These are phyloP conservation scores for Hylaeus volcanicus DNA, from an alignment of 1,140 invertebrate species.

Conservation along the genomic window DNA sequence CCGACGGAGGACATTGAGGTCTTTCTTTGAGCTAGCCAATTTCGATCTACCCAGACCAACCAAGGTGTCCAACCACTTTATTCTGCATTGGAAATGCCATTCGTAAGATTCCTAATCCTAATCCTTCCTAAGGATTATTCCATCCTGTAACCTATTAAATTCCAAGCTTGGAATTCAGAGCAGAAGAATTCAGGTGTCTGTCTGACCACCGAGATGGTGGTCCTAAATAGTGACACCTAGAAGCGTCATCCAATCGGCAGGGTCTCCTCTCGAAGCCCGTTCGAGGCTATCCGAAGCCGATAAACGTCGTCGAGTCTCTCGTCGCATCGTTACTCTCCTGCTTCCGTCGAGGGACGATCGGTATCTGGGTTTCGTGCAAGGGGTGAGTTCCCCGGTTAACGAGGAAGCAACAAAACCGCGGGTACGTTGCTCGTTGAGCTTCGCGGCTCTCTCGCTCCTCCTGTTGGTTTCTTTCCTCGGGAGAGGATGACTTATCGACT, in stretches of 20 bases:
- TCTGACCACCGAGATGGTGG: background rate
- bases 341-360: constrained; percentile 34
- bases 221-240: background rate
- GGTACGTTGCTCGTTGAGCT: constrained; percentile 41
- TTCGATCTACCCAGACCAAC: no score
- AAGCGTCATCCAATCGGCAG: background rate
- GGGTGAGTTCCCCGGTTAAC: constrained; percentile 36
- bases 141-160: no score
- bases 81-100: no score
- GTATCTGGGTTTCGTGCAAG: constrained; percentile 34
- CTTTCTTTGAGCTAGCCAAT: no score
- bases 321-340: constrained; percentile 20
- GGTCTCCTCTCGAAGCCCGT: background rate
- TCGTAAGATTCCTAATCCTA: no score
- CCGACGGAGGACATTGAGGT: no score
- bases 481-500: constrained; percentile 59
- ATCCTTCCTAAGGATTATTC: no score
- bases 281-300: background rate
- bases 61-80: no score
- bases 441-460: constrained; percentile 12
- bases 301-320: constrained; percentile 2
- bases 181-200: no score
- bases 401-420: constrained; percentile 54
- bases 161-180: no score
- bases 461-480: constrained; percentile 21